Evolutionary conservation across 2,888 invertebrate genomes (phyloP).

Genomic region (Athalia cordata): DNA sequence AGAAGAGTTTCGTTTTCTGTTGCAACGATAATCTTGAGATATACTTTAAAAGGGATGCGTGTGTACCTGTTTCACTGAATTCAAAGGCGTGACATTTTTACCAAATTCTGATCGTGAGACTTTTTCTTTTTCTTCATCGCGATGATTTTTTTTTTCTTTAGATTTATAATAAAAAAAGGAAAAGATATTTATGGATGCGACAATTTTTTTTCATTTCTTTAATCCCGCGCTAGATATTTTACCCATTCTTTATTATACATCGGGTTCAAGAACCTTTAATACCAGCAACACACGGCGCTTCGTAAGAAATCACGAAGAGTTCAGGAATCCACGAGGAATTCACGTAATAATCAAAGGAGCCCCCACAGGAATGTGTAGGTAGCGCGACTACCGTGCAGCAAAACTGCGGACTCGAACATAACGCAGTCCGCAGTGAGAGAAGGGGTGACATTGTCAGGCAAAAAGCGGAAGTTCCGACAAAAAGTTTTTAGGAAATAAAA

Average conservation of each 20-base stretch:
- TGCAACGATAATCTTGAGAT: too few species aligned
- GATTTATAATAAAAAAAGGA: not conserved
- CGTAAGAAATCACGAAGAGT: slow-evolving; percentile 34
- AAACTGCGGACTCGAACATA: too few species aligned
- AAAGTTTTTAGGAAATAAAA: slow-evolving; percentile 8
- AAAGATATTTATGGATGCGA: not conserved
- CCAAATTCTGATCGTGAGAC: not conserved
- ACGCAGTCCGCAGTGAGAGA: not conserved
- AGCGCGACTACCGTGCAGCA: slow-evolving; percentile 7
- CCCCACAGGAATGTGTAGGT: slow-evolving; percentile 43
- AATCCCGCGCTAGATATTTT: not conserved
- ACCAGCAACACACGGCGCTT: slow-evolving; percentile 29
- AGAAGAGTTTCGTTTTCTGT: not conserved
- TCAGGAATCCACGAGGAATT: slow-evolving; percentile 37
- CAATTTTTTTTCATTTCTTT: not conserved
- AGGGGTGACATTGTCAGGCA: not conserved
- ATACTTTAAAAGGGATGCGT: not conserved
- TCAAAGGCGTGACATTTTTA: not conserved
- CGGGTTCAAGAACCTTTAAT: slow-evolving; percentile 15
- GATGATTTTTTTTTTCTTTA: not conserved
- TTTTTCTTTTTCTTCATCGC: not conserved
- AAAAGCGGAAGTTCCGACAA: not conserved
- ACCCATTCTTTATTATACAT: slow-evolving; percentile 8
- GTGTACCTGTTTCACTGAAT: not conserved
- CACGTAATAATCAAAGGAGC: slow-evolving; percentile 42